Percentiles rank a stretch among this genome's conserved stretches.
Conservation (phyloP, 2,113 vertebrate genomes). For the Centrocercus urophasianus region DNA sequence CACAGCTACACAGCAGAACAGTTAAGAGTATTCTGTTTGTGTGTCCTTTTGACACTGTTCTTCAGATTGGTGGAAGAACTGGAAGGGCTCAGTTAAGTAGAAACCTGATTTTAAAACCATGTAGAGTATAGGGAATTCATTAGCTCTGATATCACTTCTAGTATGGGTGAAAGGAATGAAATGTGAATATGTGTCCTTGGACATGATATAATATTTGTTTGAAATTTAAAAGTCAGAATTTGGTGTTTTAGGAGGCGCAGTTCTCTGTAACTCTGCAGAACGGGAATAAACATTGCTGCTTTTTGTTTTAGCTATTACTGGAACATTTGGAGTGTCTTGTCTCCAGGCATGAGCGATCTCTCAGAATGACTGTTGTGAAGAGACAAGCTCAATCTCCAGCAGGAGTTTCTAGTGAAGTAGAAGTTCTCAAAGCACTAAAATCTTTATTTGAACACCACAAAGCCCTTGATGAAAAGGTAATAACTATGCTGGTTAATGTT, state of each 20-base stretch:
- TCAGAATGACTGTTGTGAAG: constrained; percentile 98
- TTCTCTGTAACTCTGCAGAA: not conserved
- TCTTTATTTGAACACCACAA: constrained; percentile 99
- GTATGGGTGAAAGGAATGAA: not conserved
- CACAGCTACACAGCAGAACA: not conserved
- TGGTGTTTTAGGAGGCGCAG: not conserved
- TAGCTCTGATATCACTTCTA: not conserved
- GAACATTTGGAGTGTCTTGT: constrained; percentile 97
- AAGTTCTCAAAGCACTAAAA: constrained; percentile 97
- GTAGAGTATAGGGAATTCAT: not conserved
- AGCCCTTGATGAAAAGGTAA: constrained; percentile 97
- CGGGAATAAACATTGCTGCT: not conserved
- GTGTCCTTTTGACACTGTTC: not conserved
- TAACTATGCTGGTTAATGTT: not conserved
- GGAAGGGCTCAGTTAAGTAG: not conserved
- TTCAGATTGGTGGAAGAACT: not conserved
- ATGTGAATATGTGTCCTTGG: fast-evolving
- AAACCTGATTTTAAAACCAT: not conserved
- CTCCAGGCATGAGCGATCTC: constrained; percentile 93
- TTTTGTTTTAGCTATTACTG: constrained; percentile 84
- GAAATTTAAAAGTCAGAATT: not conserved
- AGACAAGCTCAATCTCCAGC: constrained; percentile 95
- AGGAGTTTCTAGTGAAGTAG: constrained; percentile 97
- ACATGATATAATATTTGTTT: fast-evolving
- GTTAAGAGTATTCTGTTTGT: not conserved